Evolutionary conservation across 2,113 vertebrate species (phyloP).

Genomic region (Silurus meridionalis): DNA sequence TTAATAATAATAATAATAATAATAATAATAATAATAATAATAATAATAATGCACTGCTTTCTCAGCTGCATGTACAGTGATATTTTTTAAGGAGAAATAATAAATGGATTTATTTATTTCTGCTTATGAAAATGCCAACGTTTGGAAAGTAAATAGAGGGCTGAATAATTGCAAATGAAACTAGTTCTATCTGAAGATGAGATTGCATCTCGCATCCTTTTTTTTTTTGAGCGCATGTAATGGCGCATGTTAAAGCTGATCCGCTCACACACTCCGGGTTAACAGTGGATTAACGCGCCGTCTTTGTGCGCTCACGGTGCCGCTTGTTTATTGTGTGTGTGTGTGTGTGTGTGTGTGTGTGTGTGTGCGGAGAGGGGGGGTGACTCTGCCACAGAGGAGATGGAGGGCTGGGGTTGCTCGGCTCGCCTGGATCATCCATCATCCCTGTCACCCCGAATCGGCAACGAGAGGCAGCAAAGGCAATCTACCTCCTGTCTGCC

Average conservation of each 20-base stretch:
- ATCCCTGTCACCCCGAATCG: constrained; percentile 92
- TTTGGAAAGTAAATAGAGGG: neutral
- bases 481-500: constrained; percentile 91
- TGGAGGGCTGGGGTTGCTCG: constrained; percentile 88
- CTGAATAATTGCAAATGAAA: neutral
- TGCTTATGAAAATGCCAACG: neutral
- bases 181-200: neutral
- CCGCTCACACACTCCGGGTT: constrained; percentile 54
- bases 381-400: constrained; percentile 86
- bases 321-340: constrained; percentile 53
- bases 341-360: constrained; percentile 43
- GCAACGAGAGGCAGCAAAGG: constrained; percentile 84
- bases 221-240: neutral
- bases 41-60: neutral
- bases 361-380: constrained; percentile 60
- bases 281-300: constrained; percentile 66
- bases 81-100: neutral
- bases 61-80: neutral
- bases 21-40: neutral
- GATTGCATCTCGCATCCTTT: neutral
- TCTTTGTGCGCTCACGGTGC: constrained; percentile 49
- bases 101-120: neutral
- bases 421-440: constrained; percentile 93
- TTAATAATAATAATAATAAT: neutral
- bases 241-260: constrained; percentile 14